Base-by-base conservation (phyloP, 2,888 invertebrate genomes). In the Belgica antarctica region DNA sequence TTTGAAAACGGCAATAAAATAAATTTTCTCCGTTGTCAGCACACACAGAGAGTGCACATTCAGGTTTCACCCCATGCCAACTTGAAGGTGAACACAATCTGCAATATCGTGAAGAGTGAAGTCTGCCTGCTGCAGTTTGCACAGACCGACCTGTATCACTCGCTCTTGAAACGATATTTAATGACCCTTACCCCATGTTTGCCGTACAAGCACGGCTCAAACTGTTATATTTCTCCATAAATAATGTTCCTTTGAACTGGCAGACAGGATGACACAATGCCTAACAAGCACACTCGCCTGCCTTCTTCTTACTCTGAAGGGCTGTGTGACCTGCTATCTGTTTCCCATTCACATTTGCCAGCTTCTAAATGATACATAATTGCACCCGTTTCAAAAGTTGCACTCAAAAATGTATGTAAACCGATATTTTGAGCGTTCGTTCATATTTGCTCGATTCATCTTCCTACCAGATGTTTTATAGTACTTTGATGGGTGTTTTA, bases 401-500 rank as follows among this genome's bases (percentile, higher is more conserved):
- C 12, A 66, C 52, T 66, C 47, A 66, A 24, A 66, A 24, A 47
- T 65, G 63, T 24, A 63, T 68, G 68, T 68, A 68, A 68, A 68
- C 31, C 34, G 68, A 68, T 68, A 68, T 68, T 68, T 57, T 28
- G 17, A n/a, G n/a, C 27, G 59, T 15, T 27, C 17, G 52, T 22
- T 22, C 22, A 52, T 15, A 46, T 46, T 46, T 46, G 15, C 46
- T 46, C 15, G 4, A 8, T 5, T 5, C 52, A 52, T 59, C 27
- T 15, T 59, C 59, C 59, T 27, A 68, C 47, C 68, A 68, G 68
- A 68, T 68, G 68, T 68, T 68, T 68, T 68, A 68, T 68, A 47
- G 52, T 22, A 52, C 46, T 68, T 68, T 68, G 68, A 68, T 68
- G 68, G 68, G 57, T 57, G 57, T 68, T 68, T 68, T 68, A 68